phyloP scores from a whole-genome alignment of 2,113 vertebrate species.

The Xiphophorus couchianus region DNA sequence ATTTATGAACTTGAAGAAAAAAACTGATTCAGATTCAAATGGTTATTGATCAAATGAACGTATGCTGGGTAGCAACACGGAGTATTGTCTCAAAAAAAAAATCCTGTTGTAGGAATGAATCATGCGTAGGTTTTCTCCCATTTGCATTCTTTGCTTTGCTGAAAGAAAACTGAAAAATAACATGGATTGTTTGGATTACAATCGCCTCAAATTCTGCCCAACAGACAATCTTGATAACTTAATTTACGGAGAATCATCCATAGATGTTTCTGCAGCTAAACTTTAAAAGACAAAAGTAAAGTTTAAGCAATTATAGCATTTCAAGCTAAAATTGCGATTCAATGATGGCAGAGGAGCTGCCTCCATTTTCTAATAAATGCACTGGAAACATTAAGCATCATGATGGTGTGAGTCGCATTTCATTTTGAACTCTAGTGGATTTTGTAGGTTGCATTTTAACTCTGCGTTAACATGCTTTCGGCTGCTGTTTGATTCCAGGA shows the following conservation, averaged over 20 bases:
- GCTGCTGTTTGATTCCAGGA: conserved; percentile 56
- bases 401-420: conserved; percentile 20
- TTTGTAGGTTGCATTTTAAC: conserved; percentile 27
- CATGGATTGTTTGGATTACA: too few relatives aligned
- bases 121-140: not conserved
- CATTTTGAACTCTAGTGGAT: conserved; percentile 13
- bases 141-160: not conserved
- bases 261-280: conserved; percentile 3
- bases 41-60: too few relatives aligned
- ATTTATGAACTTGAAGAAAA: too few relatives aligned
- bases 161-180: too few relatives aligned
- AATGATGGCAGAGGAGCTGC: not conserved
- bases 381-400: conserved; percentile 7
- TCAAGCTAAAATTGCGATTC: not conserved
- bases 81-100: not conserved
- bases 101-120: not conserved
- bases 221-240: too few relatives aligned
- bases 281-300: conserved; percentile 16
- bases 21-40: too few relatives aligned
- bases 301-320: not conserved
- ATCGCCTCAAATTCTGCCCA: too few relatives aligned
- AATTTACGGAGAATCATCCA: too few relatives aligned
- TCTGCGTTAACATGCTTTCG: conserved; percentile 57
- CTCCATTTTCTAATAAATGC: not conserved
- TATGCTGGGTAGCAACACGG: not conserved